A percentile compares a stretch with the other conserved stretches of the same genome.
Conservation (phyloP, 2,113 vertebrate genomes). For the Potamarius usumacintae region DNA sequence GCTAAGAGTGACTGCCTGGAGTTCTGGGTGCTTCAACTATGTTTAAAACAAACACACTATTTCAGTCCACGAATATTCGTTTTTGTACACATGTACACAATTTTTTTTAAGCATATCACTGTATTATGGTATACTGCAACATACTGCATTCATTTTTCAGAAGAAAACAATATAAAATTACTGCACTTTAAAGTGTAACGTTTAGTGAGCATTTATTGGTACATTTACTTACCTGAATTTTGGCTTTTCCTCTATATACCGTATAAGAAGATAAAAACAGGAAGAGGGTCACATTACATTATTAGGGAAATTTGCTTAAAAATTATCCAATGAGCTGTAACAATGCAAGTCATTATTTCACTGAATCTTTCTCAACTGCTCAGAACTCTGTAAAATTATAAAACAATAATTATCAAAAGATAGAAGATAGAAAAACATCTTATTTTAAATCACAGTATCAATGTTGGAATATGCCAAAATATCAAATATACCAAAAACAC, state of each 20-base stretch:
- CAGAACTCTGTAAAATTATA: background rate
- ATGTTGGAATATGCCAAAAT: background rate
- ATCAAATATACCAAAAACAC: background rate
- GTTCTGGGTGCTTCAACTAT: background rate
- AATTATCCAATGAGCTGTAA: background rate
- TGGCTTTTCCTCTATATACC: slow-evolving; percentile 82
- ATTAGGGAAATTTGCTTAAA: background rate
- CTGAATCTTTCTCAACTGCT: background rate
- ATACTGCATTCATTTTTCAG: background rate
- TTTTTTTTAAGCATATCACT: background rate
- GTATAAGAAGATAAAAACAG: slow-evolving; percentile 56
- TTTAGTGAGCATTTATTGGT: background rate
- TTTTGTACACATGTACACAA: background rate
- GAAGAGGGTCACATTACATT: slow-evolving; percentile 52
- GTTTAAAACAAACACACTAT: background rate
- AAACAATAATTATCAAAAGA: background rate
- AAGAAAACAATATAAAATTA: too few species aligned
- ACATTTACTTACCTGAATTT: slow-evolving; percentile 85
- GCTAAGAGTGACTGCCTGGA: background rate
- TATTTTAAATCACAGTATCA: background rate
- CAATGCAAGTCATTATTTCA: background rate
- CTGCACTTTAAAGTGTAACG: background rate
- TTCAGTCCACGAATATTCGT: background rate
- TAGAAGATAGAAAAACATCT: background rate
- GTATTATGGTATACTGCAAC: background rate